A percentile compares a stretch with the other conserved stretches of the same genome.
Conservation (phyloP, 2,113 vertebrate species). For the Sardina pilchardus region DNA sequence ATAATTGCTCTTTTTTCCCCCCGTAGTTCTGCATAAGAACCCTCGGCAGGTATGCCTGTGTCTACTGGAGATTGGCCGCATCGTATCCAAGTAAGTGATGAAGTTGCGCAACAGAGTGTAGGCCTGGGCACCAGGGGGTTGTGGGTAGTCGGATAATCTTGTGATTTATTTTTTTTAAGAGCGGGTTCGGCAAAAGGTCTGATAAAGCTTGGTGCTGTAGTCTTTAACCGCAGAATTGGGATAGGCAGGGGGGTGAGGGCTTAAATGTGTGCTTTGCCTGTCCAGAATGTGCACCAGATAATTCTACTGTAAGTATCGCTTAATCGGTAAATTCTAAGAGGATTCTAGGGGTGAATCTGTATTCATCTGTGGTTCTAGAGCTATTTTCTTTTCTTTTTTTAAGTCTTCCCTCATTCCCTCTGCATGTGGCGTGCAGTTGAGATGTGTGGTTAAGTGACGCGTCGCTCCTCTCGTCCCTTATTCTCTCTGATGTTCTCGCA, state of each 20-base stretch:
- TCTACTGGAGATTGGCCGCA: slow-evolving; percentile 90
- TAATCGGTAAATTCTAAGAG: neutral
- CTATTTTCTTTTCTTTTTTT: neutral
- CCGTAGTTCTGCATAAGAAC: slow-evolving; percentile 91
- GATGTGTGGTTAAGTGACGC: neutral
- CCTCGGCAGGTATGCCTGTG: slow-evolving; percentile 97
- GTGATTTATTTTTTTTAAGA: neutral
- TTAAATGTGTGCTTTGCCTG: neutral
- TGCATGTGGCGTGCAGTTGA: neutral
- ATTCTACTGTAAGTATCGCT: neutral
- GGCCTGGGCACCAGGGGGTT: neutral
- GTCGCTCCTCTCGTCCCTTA: neutral
- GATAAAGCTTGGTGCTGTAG: neutral
- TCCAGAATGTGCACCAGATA: slow-evolving; percentile 8
- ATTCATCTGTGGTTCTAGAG: neutral
- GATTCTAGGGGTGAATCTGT: neutral
- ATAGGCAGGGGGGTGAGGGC: neutral
- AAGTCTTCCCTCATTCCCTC: neutral
- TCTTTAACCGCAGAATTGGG: neutral
- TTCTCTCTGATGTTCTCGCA: slow-evolving; percentile 51
- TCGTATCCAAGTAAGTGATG: slow-evolving; percentile 83
- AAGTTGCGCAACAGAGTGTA: neutral
- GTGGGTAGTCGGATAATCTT: neutral
- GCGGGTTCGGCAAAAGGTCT: neutral
- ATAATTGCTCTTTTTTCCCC: neutral